Base-by-base conservation (phyloP, 1,140 invertebrate species). In the Riptortus pedestris region DNA sequence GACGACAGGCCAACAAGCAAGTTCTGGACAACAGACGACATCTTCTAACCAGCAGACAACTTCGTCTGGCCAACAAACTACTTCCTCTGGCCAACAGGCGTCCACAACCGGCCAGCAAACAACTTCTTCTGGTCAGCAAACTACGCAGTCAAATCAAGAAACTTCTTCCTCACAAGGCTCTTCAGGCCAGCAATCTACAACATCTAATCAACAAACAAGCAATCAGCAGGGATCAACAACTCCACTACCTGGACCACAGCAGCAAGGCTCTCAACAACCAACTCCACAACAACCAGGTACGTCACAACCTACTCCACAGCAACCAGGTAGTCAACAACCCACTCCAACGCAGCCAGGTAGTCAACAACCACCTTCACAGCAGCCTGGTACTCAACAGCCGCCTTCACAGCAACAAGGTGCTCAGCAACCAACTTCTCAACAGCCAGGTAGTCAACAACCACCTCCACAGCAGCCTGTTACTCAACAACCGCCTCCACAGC, bases 61-160 rank as follows among this genome's bases (percentile, higher is more conserved):
- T 27, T 57, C 67, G 1, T 65, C 68, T 51, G 66, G 66, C 62
- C 67, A 69, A 65, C 57, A 67, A 58, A 59, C 62, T 11, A 65
- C 64, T 28, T 65, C 60, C 1, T 38, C 48, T 20, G 60, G 31
- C n/a, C 64, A 67, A 57, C 67, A 67, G 27, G 38, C 61, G 18
- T 66, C 43, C 47, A 38, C 52, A 26, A 52, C 60, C 14, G 61
- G 28, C 38, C 67, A 66, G 60, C 65, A 69, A 43, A 64, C 62
- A 27, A 52, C 63, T 31, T 57, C 66, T 52, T 66, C 67, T 38
- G 18, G 59, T 27, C 62, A 66, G 24, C 55, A 64, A n/a, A 28
- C 57, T 2, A 64, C 52, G 29, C 28, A 52, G 3, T 65, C 66
- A 1, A 60, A 63, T 5, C 29, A 45, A 18, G 9, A 45, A 2